These are phyloP conservation scores for Casuarius casuarius DNA, from an alignment of 2,113 vertebrate genomes.

Conservation along the genomic window DNA sequence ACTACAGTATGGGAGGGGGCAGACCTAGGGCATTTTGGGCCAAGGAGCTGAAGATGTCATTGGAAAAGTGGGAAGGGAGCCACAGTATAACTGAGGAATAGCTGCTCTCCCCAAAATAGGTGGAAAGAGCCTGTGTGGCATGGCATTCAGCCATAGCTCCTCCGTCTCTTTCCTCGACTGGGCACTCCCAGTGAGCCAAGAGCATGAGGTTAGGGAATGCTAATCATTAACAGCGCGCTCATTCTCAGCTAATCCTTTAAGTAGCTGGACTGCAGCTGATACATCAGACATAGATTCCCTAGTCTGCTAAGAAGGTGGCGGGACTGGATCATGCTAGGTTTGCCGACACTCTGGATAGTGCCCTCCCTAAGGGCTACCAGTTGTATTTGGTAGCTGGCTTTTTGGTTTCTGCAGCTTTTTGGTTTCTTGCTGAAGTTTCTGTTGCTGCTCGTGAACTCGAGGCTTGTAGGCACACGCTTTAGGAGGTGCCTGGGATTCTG, in stretches of 20 bases:
- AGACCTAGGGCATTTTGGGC: conserved; percentile 4
- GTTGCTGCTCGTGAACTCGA: background rate
- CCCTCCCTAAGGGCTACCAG: too few species aligned
- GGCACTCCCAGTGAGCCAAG: background rate
- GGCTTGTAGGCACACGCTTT: background rate
- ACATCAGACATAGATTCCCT: background rate
- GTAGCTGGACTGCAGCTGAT: background rate
- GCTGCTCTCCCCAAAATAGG: background rate
- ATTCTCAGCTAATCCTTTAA: background rate
- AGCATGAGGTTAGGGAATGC: background rate
- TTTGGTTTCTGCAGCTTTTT: background rate
- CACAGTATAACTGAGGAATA: background rate
- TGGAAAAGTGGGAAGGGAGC: background rate
- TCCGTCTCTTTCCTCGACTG: rapidly evolving
- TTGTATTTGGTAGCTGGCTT: background rate
- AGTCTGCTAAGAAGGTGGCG: background rate
- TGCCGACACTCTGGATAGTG: background rate
- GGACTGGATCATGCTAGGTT: background rate
- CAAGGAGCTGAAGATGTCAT: background rate
- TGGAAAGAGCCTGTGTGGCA: rapidly evolving
- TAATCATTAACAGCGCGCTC: background rate
- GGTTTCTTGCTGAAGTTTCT: background rate
- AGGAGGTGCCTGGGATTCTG: background rate
- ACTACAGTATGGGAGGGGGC: conserved; percentile 43
- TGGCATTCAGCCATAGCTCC: background rate